phyloP scores from a whole-genome alignment of 2,797 vertebrate genomes.

The Mallotus villosus region DNA sequence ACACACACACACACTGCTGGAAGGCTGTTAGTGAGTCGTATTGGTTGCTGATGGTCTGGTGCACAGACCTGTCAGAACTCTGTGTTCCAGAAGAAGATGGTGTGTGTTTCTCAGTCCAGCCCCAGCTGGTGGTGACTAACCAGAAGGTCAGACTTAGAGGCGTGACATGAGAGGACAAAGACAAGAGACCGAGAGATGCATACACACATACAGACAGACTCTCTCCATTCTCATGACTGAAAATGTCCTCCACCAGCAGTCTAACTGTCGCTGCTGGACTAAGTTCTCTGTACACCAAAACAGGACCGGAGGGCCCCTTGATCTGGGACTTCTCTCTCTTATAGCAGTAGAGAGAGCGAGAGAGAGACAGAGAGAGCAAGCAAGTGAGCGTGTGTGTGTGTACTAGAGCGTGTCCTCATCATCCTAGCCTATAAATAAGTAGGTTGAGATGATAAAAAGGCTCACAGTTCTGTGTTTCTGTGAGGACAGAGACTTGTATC shows the following conservation, averaged over 20 bases:
- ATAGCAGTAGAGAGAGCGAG: background rate
- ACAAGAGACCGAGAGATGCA: background rate
- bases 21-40: background rate
- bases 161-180: background rate
- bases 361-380: background rate
- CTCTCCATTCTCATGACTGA: no score
- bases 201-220: background rate
- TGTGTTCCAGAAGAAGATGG: background rate
- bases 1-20: background rate
- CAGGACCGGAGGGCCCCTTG: constrained; percentile 15
- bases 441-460: constrained; percentile 29
- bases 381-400: background rate
- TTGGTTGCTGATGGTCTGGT: background rate
- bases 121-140: background rate
- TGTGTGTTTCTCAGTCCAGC: background rate
- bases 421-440: constrained; percentile 6
- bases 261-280: no score
- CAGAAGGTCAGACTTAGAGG: background rate
- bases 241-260: no score
- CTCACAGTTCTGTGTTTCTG: constrained; percentile 5
- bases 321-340: background rate
- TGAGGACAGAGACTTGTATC: no score
- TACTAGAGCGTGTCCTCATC: background rate
- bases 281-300: background rate
- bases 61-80: background rate